Evolutionary conservation across 2,113 vertebrate genomes (phyloP), one percentile per base, ranked within the genome.

Genomic region (Xenotilapia longispinis): DNA sequence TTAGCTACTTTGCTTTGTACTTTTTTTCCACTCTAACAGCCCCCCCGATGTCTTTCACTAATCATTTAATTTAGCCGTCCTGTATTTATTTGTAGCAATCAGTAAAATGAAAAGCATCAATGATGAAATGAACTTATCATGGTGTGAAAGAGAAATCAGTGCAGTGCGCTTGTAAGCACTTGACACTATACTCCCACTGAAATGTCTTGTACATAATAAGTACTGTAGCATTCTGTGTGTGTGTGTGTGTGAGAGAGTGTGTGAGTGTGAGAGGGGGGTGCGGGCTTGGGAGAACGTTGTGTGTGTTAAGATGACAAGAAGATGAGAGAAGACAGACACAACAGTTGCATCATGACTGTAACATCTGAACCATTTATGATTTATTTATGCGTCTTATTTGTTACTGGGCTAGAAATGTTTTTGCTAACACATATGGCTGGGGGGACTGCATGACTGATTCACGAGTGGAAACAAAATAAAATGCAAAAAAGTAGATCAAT

Each of bases 321-420:
- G 93, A 95, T 95, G 94, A 95, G 93, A 94, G 92, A 93, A 94
- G 89, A 94, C 94, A 94, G 93, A 94, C 93, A 95, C 94, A 95
- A 95, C 89, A 91, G 89, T 95, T 95, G 95, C 95, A 95, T 95
- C 94, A 95, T 93, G 91, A 86, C 90, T 92, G 94, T 95, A 95
- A 95, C 91, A 92, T 95, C 89, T 92, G 87, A 94, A 88, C 70
- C 83, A 81, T 92, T 92, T 92, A 94, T 94, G 87, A 94, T 94
- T 95, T 94, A 95, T 95, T 94, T 90, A 95, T 94, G 91, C 81
- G 28, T 87, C 92, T 89, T 93, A 85, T 95, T 93, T 95, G 94
- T 91, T 91, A 85, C 89, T 87, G 82, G 85, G 53, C 78, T 87
- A 82, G 75, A 91, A 85, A 88, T 94, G 90, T 87, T 88, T 91